Evolutionary conservation across 53 echinoderm and acorn worm species (phyloP).

Genomic region (Patiria pectinifera): DNA sequence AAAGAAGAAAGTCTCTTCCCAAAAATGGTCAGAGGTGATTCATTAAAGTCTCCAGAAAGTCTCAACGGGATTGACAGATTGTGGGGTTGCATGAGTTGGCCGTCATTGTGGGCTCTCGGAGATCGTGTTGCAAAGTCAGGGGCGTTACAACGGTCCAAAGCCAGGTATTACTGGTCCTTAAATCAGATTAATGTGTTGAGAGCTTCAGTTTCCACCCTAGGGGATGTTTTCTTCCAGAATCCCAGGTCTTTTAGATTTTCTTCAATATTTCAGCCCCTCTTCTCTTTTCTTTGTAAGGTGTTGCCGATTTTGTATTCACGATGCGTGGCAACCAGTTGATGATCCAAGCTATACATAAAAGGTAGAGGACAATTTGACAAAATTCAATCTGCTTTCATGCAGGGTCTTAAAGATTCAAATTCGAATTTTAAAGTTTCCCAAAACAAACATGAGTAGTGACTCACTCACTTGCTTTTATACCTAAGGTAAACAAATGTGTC

Average conservation of each 20-base stretch:
- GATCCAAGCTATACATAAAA: not conserved
- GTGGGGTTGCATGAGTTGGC: conserved; percentile 36
- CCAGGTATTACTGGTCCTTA: conserved; percentile 33
- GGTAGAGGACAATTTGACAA: not conserved
- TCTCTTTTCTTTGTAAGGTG: not conserved
- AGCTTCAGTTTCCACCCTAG: conserved; percentile 32
- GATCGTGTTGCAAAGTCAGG: conserved; percentile 50
- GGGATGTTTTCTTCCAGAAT: conserved; percentile 25
- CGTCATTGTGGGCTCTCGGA: conserved; percentile 10
- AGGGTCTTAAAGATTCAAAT: no score
- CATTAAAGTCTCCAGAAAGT: conserved; percentile 16
- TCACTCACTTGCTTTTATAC: not conserved
- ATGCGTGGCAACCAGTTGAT: conserved; percentile 32
- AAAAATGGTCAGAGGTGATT: conserved; percentile 31
- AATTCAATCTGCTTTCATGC: not conserved
- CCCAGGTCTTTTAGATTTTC: conserved; percentile 19
- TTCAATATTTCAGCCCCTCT: conserved; percentile 16
- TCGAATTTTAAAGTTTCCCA: no score
- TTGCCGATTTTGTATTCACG: not conserved
- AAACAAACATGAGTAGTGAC: no score
- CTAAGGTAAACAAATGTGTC: not conserved
- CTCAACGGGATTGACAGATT: conserved; percentile 21
- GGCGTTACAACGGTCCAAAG: conserved; percentile 6
- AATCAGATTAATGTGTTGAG: conserved; percentile 52
- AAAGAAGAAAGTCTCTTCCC: not conserved